Percentiles rank a stretch among this genome's conserved stretches.
These are phyloP conservation scores for Notamacropus eugenii DNA, from an alignment of 2,797 vertebrate genomes.

Conservation along the genomic window DNA sequence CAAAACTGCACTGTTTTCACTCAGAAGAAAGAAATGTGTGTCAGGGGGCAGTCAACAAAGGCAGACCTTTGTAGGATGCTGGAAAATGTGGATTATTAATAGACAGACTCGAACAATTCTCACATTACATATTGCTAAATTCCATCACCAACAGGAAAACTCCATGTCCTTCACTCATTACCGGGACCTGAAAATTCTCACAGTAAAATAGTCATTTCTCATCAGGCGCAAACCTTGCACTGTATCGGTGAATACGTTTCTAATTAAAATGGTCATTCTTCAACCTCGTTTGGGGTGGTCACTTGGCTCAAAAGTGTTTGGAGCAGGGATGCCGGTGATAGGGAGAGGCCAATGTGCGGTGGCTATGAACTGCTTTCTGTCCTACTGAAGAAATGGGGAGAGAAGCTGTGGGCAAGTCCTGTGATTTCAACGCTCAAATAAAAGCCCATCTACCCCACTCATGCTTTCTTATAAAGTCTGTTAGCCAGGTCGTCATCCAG, in stretches of 20 bases:
- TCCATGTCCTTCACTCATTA: constrained; percentile 62
- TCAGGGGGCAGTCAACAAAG: constrained; percentile 67
- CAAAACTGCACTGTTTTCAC: neutral
- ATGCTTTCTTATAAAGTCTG: constrained; percentile 17
- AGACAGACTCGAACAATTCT: constrained; percentile 71
- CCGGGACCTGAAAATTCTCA: constrained; percentile 75
- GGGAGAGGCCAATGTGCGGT: neutral
- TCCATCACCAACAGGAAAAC: constrained; percentile 57
- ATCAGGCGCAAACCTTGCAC: constrained; percentile 52
- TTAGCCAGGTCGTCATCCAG: neutral
- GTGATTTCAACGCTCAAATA: constrained; percentile 23
- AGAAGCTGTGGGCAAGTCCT: constrained; percentile 25
- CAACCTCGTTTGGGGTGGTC: constrained; percentile 72
- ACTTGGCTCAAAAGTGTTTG: constrained; percentile 68
- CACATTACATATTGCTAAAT: constrained; percentile 75
- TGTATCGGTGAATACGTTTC: constrained; percentile 71
- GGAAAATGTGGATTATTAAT: constrained; percentile 77
- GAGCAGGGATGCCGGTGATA: constrained; percentile 19
- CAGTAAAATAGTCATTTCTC: constrained; percentile 73
- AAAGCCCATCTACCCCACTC: neutral
- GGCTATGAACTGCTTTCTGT: neutral
- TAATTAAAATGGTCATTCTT: constrained; percentile 76
- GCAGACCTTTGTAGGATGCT: constrained; percentile 55
- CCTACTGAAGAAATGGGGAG: constrained; percentile 17
- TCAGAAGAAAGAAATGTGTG: neutral